A percentile compares a stretch with the other conserved stretches of the same genome.
phyloP scores from a whole-genome alignment of 2,888 invertebrate genomes.

The Ommatoiulus sabulosus region DNA sequence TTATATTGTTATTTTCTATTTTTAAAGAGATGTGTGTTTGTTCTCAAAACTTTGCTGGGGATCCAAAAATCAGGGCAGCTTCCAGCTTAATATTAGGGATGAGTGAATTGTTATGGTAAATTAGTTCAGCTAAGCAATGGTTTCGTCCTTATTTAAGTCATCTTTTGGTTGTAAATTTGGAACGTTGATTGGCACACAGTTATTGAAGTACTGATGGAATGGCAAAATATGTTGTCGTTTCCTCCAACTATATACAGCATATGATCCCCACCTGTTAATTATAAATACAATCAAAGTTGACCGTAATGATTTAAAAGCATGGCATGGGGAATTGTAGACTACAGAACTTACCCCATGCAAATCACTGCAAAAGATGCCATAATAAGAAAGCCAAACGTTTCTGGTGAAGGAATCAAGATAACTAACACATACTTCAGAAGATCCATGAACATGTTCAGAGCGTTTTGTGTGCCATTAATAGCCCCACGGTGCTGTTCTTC shows the following conservation, averaged over 20 bases:
- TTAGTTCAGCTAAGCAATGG: neutral
- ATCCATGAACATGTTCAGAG: slow-evolving; percentile 71
- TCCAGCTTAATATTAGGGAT: too few relatives aligned
- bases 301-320: neutral
- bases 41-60: neutral
- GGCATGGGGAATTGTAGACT: neutral
- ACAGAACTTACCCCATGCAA: slow-evolving; percentile 54
- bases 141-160: neutral
- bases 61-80: neutral
- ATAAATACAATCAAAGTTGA: neutral
- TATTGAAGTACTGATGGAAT: slow-evolving; percentile 53
- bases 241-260: slow-evolving; percentile 47
- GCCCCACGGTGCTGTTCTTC: slow-evolving; percentile 69
- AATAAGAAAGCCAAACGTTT: slow-evolving; percentile 70
- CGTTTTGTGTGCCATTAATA: slow-evolving; percentile 71
- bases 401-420: slow-evolving; percentile 68
- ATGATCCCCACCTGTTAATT: slow-evolving; percentile 45
- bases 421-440: slow-evolving; percentile 70
- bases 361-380: slow-evolving; percentile 67
- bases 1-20: neutral
- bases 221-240: slow-evolving; percentile 54
- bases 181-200: neutral
- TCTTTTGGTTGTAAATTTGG: neutral
- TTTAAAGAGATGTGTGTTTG: neutral
- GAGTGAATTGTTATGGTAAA: too few relatives aligned